Conservation (phyloP, 2,888 invertebrate genomes). For the Oasisia sp. region DNA sequence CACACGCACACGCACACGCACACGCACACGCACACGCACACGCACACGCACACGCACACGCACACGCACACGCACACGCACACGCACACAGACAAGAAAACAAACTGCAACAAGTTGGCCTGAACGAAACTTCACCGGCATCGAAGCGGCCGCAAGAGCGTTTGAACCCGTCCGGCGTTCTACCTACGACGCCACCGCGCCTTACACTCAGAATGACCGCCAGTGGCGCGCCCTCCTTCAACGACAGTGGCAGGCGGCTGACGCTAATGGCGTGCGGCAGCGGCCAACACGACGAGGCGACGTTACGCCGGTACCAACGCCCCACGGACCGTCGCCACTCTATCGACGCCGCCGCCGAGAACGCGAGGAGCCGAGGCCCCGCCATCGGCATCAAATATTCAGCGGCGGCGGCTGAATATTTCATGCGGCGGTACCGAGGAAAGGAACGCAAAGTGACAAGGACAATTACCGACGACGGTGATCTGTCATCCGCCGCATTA, state of each 20-base stretch:
- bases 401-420: neutral
- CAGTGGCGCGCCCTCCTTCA: neutral
- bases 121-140: too few relatives aligned
- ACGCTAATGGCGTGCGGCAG: neutral
- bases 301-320: neutral
- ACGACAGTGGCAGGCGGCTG: neutral
- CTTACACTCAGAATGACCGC: neutral
- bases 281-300: neutral
- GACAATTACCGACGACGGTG: neutral
- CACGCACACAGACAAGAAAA: too few relatives aligned
- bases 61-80: too few relatives aligned
- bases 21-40: too few relatives aligned
- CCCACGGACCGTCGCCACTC: neutral
- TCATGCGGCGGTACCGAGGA: neutral
- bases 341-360: neutral
- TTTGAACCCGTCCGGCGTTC: too few relatives aligned
- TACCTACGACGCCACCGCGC: too few relatives aligned
- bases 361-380: neutral
- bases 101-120: too few relatives aligned
- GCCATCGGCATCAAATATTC: too few relatives aligned
- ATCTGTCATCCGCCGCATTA: neutral
- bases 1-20: too few relatives aligned
- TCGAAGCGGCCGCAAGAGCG: too few relatives aligned
- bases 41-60: too few relatives aligned
- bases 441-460: slow-evolving; percentile 5